Evolutionary conservation across 2,113 vertebrate species (phyloP).

Genomic region (Capreolus pygargus): DNA sequence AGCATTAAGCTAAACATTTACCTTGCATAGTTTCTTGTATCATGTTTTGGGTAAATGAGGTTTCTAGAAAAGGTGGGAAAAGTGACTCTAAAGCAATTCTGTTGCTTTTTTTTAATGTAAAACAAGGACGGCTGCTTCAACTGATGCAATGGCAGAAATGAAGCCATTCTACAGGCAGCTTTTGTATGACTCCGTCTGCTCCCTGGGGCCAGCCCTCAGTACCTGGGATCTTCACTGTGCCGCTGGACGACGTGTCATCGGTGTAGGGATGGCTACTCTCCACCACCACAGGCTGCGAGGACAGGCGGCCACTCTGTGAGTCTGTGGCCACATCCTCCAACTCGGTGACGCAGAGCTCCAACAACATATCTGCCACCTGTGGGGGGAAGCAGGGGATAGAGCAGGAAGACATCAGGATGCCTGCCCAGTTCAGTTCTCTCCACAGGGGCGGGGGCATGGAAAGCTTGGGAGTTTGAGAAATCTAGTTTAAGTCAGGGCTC

Average conservation of each 20-base stretch:
- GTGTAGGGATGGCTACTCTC: slow-evolving; percentile 99
- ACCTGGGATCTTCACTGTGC: slow-evolving; percentile 99
- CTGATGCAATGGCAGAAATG: background rate
- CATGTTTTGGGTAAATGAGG: background rate
- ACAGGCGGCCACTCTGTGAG: slow-evolving; percentile 95
- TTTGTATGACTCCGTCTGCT: accelerated
- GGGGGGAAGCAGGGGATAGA: background rate
- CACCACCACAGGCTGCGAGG: slow-evolving; percentile 96
- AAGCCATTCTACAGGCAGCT: background rate
- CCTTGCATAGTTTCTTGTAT: background rate
- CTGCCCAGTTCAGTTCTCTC: background rate
- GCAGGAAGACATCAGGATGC: background rate
- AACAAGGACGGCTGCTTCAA: accelerated
- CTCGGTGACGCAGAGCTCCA: slow-evolving; percentile 96
- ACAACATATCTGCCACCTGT: slow-evolving; percentile 96
- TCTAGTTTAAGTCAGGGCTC: background rate
- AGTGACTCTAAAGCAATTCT: background rate
- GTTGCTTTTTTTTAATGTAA: background rate
- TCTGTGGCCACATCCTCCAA: slow-evolving; percentile 97
- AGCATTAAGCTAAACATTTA: background rate
- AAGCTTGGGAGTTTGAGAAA: background rate
- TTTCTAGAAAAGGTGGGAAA: background rate
- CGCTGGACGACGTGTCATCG: slow-evolving; percentile 97
- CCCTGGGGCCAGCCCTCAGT: background rate
- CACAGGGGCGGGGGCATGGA: background rate